Evolutionary conservation across 1,140 invertebrate species (phyloP).

Genomic region (Hypothenemus hampei): DNA sequence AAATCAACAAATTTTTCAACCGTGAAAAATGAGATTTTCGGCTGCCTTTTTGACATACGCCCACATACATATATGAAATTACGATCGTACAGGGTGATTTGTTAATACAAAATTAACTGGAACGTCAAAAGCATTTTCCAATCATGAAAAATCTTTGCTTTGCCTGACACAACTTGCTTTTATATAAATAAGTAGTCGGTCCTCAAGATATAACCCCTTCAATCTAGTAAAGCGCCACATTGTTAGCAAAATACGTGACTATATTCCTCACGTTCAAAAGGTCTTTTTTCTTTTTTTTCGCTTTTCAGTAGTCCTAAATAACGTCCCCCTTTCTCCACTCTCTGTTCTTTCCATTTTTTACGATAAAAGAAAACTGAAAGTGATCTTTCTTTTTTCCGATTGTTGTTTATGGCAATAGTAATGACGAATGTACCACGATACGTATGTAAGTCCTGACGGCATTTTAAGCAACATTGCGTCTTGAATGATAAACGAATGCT

Average conservation of each 20-base stretch:
- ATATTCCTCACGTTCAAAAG: neutral
- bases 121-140: neutral
- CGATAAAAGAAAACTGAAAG: neutral
- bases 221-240: conserved; percentile 5
- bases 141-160: no score
- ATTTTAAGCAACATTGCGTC: no score
- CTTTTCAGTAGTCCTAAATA: no score
- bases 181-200: no score
- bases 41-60: neutral
- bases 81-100: neutral
- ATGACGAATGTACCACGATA: no score
- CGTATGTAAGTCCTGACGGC: no score
- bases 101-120: no score
- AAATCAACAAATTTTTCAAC: no score
- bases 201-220: conserved; percentile 1
- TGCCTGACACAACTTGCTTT: no score
- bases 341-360: neutral
- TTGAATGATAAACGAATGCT: no score
- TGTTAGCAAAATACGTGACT: conserved; percentile 7
- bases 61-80: neutral
- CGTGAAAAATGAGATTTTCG: no score
- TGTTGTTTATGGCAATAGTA: neutral
- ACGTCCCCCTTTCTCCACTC: neutral
- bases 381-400: neutral
- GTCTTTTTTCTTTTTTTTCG: no score